Evolutionary conservation across 2,113 vertebrate species (phyloP).

Genomic region (Rallus limicola): DNA sequence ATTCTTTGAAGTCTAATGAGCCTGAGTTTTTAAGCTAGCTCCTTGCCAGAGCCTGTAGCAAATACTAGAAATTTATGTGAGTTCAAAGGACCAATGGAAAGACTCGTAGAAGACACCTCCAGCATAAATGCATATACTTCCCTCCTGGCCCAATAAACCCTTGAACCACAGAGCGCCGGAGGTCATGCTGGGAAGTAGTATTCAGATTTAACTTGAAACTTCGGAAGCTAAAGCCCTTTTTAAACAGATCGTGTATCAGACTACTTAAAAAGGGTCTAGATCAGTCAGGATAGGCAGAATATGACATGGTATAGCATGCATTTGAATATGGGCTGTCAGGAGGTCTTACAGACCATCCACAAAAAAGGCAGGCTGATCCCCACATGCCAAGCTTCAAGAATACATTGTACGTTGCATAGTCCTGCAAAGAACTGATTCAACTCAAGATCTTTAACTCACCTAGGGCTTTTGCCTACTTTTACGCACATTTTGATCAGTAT

Average conservation of each 20-base stretch:
- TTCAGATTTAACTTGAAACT: background rate
- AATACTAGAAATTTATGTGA: fast-evolving
- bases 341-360: background rate
- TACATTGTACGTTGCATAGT: background rate
- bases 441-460: background rate
- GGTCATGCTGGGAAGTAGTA: background rate
- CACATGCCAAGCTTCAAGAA: background rate
- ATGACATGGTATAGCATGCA: background rate
- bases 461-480: background rate
- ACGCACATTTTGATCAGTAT: too few relatives aligned
- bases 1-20: background rate
- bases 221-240: background rate
- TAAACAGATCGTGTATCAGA: background rate
- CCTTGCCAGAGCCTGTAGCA: background rate
- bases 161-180: background rate
- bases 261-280: background rate
- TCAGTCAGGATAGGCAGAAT: background rate
- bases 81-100: background rate
- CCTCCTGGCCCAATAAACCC: background rate
- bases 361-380: background rate
- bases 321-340: background rate
- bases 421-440: background rate
- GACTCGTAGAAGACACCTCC: background rate
- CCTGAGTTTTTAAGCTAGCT: background rate
- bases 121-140: background rate